phyloP scores from a whole-genome alignment of 2,797 vertebrate genomes.

The Allobates femoralis region DNA sequence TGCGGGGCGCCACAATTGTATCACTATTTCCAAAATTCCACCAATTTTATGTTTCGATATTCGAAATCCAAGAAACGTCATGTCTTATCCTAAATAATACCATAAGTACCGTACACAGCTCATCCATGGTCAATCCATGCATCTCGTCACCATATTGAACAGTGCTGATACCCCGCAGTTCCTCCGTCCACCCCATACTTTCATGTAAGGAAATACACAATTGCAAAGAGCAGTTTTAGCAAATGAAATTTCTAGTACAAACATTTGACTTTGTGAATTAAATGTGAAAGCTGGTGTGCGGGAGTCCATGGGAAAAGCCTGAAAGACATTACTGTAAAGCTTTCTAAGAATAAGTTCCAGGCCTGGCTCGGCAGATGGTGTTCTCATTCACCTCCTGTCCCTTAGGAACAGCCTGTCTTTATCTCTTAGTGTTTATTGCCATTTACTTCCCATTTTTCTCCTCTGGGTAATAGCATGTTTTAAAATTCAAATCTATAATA shows the following conservation, averaged over 20 bases:
- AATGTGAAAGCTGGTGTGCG: conserved; percentile 32
- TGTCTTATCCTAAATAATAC: neutral
- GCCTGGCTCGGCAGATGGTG: conserved; percentile 56
- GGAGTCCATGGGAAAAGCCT: conserved; percentile 39
- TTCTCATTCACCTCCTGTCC: conserved; percentile 58
- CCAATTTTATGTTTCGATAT: neutral
- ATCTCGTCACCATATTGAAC: neutral
- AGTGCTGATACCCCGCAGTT: neutral
- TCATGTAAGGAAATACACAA: neutral
- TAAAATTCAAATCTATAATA: conserved; percentile 54
- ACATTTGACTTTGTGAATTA: conserved; percentile 2
- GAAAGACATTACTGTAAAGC: conserved; percentile 37
- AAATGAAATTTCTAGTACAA: neutral
- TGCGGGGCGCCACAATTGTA: neutral
- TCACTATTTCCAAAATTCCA: neutral
- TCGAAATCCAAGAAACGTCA: neutral
- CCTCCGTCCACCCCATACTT: neutral
- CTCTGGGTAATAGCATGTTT: conserved; percentile 27
- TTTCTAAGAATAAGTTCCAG: conserved; percentile 57
- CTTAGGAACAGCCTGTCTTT: conserved; percentile 56
- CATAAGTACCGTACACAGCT: neutral
- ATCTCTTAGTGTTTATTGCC: conserved; percentile 57
- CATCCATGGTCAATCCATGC: neutral
- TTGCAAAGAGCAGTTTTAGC: neutral
- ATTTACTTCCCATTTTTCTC: conserved; percentile 48